A percentile compares a stretch with the other conserved stretches of the same genome.
These are phyloP conservation scores for Takifugu rubripes DNA, from an alignment of 2,797 vertebrate genomes.

Conservation along the genomic window DNA sequence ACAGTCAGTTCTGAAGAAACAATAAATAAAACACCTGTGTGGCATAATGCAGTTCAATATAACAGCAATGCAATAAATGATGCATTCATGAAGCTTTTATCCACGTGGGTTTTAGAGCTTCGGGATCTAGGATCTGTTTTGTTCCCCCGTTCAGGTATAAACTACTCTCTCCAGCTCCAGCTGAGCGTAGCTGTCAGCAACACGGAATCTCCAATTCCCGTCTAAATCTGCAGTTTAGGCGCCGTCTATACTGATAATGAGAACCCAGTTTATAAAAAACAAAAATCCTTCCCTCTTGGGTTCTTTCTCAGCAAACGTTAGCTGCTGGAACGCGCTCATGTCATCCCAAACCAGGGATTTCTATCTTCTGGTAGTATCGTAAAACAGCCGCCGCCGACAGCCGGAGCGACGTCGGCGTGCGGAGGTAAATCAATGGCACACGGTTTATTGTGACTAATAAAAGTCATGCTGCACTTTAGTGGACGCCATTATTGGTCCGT, in stretches of 20 bases:
- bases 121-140: too few species aligned
- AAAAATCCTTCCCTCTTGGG: neutral
- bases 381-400: too few species aligned
- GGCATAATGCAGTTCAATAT: conserved; percentile 24
- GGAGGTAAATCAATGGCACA: neutral
- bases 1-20: conserved; percentile 31
- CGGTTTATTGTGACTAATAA: neutral
- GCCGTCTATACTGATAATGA: too few species aligned
- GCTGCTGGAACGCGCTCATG: too few species aligned
- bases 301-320: neutral
- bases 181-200: too few species aligned
- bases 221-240: too few species aligned
- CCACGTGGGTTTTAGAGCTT: neutral
- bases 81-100: conserved; percentile 19
- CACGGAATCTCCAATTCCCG: too few species aligned
- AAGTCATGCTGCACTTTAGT: neutral
- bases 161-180: neutral
- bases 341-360: too few species aligned
- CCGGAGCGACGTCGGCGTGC: neutral
- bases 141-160: neutral
- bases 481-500: conserved; percentile 8
- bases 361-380: too few species aligned
- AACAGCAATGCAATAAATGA: conserved; percentile 21
- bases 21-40: conserved; percentile 41
- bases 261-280: neutral